A percentile compares a stretch with the other conserved stretches of the same genome.
These are phyloP conservation scores for Pristionchus entomophagus DNA, from an alignment of 2,888 invertebrate species.

Conservation along the genomic window DNA sequence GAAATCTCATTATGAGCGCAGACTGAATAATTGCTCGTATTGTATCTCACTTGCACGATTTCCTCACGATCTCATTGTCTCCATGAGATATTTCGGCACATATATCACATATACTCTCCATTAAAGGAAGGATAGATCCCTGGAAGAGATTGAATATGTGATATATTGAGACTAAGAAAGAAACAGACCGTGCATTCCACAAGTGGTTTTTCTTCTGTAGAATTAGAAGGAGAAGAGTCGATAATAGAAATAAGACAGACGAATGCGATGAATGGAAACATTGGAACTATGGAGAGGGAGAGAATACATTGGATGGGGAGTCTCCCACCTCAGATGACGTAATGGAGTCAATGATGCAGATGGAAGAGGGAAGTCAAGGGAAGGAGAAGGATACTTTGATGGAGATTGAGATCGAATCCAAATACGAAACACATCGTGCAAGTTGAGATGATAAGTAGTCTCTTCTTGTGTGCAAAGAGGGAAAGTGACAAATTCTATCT, in stretches of 20 bases:
- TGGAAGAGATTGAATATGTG: background rate
- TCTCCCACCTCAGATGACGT: background rate
- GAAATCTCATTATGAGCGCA: background rate
- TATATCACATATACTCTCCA: conserved; percentile 1
- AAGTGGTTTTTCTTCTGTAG: background rate
- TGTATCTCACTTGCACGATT: background rate
- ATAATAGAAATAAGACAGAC: background rate
- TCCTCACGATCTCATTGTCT: background rate
- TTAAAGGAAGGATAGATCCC: background rate
- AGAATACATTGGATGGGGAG: background rate
- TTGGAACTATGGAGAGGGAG: background rate
- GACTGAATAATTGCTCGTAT: too few species aligned
- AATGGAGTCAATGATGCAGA: background rate
- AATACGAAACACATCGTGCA: background rate
- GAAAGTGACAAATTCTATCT: background rate
- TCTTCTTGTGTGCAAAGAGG: too few species aligned
- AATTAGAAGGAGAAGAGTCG: background rate
- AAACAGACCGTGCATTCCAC: background rate
- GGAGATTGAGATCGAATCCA: background rate
- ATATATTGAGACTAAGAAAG: background rate
- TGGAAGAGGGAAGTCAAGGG: background rate
- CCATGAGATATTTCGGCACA: background rate
- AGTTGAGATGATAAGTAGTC: background rate
- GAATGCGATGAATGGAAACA: background rate
- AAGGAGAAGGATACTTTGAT: background rate